Base-by-base conservation (phyloP, 2,888 invertebrate species). In the Papilio gigon region DNA sequence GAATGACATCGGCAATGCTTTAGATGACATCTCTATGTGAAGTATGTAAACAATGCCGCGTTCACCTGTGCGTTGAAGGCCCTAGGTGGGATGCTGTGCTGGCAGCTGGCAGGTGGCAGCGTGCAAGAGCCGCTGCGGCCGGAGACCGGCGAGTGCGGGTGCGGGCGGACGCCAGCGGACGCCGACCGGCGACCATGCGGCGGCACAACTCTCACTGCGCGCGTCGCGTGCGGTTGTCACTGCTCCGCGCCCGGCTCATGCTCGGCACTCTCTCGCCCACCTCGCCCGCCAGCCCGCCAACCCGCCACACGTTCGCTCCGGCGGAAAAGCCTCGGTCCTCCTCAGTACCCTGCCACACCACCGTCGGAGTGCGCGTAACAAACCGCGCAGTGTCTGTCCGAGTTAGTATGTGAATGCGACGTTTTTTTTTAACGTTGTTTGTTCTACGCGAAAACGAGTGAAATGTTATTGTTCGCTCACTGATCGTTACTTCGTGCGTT, bases 191-290 rank as follows among this genome's bases (percentile, higher is more conserved):
- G 64, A 74, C 76, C 82, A 80, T 80, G 80, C 80, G 78, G 77
- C 83, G 79, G 77, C 88, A 90, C 82, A 90, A 89, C 90, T 90
- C 86, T 89, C 88, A 86, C 88, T 90, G 91, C 90, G 89, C 91
- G 90, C 90, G 89, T 86, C 86, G 90, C 83, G 89, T 82, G 81
- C 83, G 87, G 87, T 88, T 82, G 90, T 87, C 84, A 77, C 80
- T 81, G 81, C 76, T 86, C 83, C 83, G 82, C 47, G 47, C 22
- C 27, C 44, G 35, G 40, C 27, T 50, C 50, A 50, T 59, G 61
- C 61, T 22, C 64, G 80, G 77, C 30, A 72, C 75, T 77, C 74
- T 73, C 77, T 35, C 59, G 47, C 63, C 64, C 47, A 68, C 58
- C 64, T 70, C 59, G 50, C 25, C 50, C 20, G 53, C 61, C 30